Conservation (phyloP, 2,797 vertebrate genomes). For the Lepus townsendii region DNA sequence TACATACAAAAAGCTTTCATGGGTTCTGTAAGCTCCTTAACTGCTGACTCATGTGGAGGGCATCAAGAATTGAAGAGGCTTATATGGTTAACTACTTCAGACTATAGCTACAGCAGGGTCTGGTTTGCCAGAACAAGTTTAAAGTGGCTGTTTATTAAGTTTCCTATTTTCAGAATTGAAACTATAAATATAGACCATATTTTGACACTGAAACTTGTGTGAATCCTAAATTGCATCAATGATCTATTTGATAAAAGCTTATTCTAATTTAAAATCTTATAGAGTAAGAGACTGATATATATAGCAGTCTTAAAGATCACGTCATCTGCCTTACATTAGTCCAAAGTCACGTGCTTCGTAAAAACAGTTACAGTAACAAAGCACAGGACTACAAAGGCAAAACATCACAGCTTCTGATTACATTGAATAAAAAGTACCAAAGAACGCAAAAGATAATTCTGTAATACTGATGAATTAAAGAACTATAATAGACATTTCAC, state of each 20-base stretch:
- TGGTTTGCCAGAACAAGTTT: slow-evolving; percentile 85
- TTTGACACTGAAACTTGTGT: slow-evolving; percentile 86
- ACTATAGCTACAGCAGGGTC: slow-evolving; percentile 85
- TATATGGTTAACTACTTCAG: slow-evolving; percentile 53
- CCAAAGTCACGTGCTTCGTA: slow-evolving; percentile 88
- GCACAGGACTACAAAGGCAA: slow-evolving; percentile 89
- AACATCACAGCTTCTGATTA: slow-evolving; percentile 90
- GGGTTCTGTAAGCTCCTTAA: slow-evolving; percentile 78
- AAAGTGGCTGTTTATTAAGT: slow-evolving; percentile 89
- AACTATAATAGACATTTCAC: slow-evolving; percentile 87
- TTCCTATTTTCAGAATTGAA: slow-evolving; percentile 86
- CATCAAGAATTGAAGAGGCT: slow-evolving; percentile 58
- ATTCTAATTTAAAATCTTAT: slow-evolving; percentile 89
- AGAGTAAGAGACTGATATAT: slow-evolving; percentile 86
- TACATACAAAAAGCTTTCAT: slow-evolving; percentile 81
- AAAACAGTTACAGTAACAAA: slow-evolving; percentile 89
- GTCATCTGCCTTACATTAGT: slow-evolving; percentile 86
- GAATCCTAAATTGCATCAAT: slow-evolving; percentile 88
- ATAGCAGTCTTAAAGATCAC: slow-evolving; percentile 85
- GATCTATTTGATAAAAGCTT: slow-evolving; percentile 88
- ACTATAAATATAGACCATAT: slow-evolving; percentile 87
- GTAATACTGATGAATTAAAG: slow-evolving; percentile 91
- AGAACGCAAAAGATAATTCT: slow-evolving; percentile 86
- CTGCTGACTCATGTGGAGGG: slow-evolving; percentile 83
- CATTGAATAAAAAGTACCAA: slow-evolving; percentile 88